Evolutionary conservation across 2,113 vertebrate species (phyloP).

Genomic region (Toxostoma redivivum): DNA sequence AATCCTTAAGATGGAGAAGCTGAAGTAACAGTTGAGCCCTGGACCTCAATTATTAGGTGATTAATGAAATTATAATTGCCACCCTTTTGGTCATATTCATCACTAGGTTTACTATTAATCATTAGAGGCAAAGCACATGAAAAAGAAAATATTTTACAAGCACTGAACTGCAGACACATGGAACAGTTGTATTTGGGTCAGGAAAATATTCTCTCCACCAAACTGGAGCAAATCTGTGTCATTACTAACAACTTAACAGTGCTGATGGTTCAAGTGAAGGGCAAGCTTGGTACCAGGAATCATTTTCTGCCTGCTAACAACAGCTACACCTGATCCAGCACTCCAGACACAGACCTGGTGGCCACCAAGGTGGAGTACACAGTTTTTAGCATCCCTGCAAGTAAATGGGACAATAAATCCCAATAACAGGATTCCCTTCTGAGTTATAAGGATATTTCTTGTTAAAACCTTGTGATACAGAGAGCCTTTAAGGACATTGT

Average conservation of each 20-base stretch:
- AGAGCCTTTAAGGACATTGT: fast-evolving
- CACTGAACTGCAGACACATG: background rate
- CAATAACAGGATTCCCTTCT: fast-evolving
- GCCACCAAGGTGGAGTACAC: background rate
- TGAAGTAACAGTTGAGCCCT: conserved; percentile 73
- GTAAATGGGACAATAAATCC: background rate
- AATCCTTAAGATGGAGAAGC: conserved; percentile 75
- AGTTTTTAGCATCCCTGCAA: background rate
- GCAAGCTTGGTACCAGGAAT: conserved; percentile 20
- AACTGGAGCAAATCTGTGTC: background rate
- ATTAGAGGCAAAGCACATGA: conserved; percentile 23
- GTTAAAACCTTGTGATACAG: background rate
- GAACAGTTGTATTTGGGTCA: background rate
- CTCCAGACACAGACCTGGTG: background rate
- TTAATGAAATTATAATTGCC: conserved; percentile 82
- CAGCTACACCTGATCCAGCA: background rate
- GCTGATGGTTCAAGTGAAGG: background rate
- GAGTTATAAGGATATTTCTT: background rate
- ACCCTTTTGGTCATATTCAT: conserved; percentile 68
- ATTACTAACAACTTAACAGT: conserved; percentile 29
- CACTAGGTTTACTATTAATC: conserved; percentile 73
- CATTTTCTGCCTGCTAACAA: background rate
- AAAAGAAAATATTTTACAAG: conserved; percentile 46
- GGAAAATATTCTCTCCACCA: background rate
- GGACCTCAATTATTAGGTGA: conserved; percentile 81